Percentiles rank a stretch among this genome's conserved stretches.
phyloP scores from a whole-genome alignment of 2,113 vertebrate species.

The Anolis sagrei region DNA sequence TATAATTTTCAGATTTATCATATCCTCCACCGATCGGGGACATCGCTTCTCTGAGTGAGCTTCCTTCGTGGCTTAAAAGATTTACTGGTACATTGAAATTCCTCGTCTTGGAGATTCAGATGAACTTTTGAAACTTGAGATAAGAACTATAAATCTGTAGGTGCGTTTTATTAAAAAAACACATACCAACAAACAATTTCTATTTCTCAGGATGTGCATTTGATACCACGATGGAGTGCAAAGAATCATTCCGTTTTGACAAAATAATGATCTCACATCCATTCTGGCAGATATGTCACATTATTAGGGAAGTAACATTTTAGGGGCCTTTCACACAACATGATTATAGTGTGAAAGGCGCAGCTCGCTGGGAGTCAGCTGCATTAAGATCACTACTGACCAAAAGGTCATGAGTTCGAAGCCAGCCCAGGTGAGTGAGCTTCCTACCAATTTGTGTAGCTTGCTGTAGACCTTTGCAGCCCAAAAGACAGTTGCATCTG shows the following conservation, averaged over 20 bases:
- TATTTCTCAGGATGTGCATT: conserved; percentile 56
- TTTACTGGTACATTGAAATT: conserved; percentile 76
- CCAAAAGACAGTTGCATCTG: too few species aligned
- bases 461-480: too few species aligned
- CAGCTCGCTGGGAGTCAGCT: too few species aligned
- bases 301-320: not conserved
- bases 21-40: conserved; percentile 71
- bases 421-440: too few species aligned
- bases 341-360: too few species aligned
- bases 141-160: conserved; percentile 74
- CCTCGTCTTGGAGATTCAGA: conserved; percentile 68
- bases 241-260: conserved; percentile 30
- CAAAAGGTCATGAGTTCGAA: too few species aligned
- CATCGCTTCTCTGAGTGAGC: conserved; percentile 69
- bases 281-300: not conserved
- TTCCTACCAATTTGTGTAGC: too few species aligned
- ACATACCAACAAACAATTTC: conserved; percentile 37
- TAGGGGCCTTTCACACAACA: not conserved
- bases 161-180: not conserved
- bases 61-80: conserved; percentile 76
- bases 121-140: conserved; percentile 75
- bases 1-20: conserved; percentile 79
- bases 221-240: conserved; percentile 45
- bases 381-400: too few species aligned
- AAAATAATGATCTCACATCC: conserved; percentile 5